Conservation (phyloP, 2,797 vertebrate genomes). For the Adrianichthys oophorus region DNA sequence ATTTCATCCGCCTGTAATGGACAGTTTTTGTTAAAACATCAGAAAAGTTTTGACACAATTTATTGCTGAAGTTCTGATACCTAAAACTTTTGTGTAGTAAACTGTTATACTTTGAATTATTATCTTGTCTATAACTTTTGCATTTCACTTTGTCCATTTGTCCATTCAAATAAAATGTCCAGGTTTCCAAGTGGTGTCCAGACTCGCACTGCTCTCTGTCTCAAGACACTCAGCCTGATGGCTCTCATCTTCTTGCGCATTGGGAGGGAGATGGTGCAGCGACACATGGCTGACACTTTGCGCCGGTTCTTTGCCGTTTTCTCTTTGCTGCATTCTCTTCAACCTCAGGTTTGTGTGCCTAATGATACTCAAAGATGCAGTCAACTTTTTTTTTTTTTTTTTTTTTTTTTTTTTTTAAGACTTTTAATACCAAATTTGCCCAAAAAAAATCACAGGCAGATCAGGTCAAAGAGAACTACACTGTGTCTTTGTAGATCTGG, state of each 20-base stretch:
- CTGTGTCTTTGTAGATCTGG: no score
- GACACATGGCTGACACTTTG: slow-evolving; percentile 91
- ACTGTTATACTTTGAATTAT: neutral
- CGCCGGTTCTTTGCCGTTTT: slow-evolving; percentile 89
- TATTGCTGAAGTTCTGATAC: no score
- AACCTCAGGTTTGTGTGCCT: slow-evolving; percentile 80
- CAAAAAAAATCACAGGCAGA: neutral
- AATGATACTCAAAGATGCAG: neutral
- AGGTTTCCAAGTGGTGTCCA: slow-evolving; percentile 96
- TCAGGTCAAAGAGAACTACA: no score
- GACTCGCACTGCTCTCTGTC: slow-evolving; percentile 88
- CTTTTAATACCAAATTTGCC: slow-evolving; percentile 18
- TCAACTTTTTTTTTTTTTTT: slow-evolving; percentile 11
- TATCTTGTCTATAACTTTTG: neutral
- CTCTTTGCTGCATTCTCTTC: slow-evolving; percentile 84
- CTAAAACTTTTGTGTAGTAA: neutral
- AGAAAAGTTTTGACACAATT: no score
- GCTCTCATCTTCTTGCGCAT: slow-evolving; percentile 95
- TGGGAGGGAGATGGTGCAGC: slow-evolving; percentile 97
- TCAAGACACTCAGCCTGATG: slow-evolving; percentile 94
- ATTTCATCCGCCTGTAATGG: no score
- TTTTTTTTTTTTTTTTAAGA: slow-evolving; percentile 22
- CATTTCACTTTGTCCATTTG: slow-evolving; percentile 25
- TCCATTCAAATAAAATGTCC: slow-evolving; percentile 26
- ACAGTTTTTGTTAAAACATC: no score